Evolutionary conservation across 2,888 invertebrate species (phyloP), one percentile per base, ranked within the genome.

Genomic region (Limenitis camilla): DNA sequence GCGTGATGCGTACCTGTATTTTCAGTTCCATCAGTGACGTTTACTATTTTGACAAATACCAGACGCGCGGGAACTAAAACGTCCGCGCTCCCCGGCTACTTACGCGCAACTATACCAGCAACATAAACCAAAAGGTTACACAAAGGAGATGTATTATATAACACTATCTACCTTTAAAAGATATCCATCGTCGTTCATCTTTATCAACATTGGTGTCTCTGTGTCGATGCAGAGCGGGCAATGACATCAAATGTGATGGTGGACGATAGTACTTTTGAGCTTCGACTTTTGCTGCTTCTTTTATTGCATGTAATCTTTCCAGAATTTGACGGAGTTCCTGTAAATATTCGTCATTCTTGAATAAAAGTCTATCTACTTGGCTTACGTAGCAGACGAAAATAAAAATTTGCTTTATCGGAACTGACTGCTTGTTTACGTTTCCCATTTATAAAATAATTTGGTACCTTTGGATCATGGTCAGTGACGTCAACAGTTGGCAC

Each of bases 181-280:
- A 87, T 1, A 90, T 71, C 71, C 85, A 90, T 53, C 81, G 73
- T 35, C 85, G 77, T 53, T 89, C 87, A 51, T 89, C 79, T 41
- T 70, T 74, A 57, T 88, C 86, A 0, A 89, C 81, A 42, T 88
- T 88, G 1, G 88, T 75, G 51, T 88, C 86, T 40, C 88, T 69
- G 48, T 87, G 83, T 1, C 88, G 63, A 51, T 89, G 84, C 6
- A 81, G 66, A 0, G 72, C 79, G 1, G 82, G 78, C 0, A 88
- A 57, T 0, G 77, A 64, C 62, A 86, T 71, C 10, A 88, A 65
- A 36, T 88, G 76, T 0, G 74, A 56, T 0, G 88, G 88, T 0
- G 77, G 78, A 1, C 63, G 71, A 59, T 78, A 86, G 49, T 76
- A 67, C 63, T 78, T 81, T 5, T 71, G 57, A 1, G 68, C 66